A percentile compares a stretch with the other conserved stretches of the same genome.
Evolutionary conservation across 2,113 vertebrate species (phyloP).

Genomic region (Pterocles burchelli): DNA sequence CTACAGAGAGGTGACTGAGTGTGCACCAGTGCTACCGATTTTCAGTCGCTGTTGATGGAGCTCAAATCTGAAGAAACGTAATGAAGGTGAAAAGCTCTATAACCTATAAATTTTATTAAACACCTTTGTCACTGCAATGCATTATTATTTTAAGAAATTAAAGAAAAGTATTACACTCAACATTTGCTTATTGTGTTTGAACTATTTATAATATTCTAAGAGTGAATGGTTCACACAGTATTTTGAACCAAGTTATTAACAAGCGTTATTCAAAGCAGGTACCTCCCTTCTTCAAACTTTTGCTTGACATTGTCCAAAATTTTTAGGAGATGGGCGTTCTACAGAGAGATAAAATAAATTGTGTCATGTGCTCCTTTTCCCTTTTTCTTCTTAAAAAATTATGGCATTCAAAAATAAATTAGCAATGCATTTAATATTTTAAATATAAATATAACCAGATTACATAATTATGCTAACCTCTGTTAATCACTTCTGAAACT

Average conservation of each 20-base stretch:
- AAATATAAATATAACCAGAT: background rate
- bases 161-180: background rate
- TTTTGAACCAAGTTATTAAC: background rate
- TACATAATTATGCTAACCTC: background rate
- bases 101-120: background rate
- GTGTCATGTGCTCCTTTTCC: background rate
- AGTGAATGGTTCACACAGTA: background rate
- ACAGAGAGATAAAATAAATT: background rate
- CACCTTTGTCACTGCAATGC: background rate
- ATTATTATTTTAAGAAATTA: background rate
- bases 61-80: background rate
- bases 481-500: background rate
- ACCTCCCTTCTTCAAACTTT: background rate
- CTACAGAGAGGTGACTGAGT: fast-evolving
- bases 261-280: background rate
- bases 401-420: background rate
- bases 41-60: fast-evolving
- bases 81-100: background rate
- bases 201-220: background rate
- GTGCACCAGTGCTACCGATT: background rate
- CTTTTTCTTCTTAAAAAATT: background rate
- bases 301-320: background rate
- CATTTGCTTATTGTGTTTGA: background rate
- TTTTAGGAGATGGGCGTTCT: background rate
- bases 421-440: background rate